Evolutionary conservation across 2,113 vertebrate genomes (phyloP).

Genomic region (Malurus melanocephalus): DNA sequence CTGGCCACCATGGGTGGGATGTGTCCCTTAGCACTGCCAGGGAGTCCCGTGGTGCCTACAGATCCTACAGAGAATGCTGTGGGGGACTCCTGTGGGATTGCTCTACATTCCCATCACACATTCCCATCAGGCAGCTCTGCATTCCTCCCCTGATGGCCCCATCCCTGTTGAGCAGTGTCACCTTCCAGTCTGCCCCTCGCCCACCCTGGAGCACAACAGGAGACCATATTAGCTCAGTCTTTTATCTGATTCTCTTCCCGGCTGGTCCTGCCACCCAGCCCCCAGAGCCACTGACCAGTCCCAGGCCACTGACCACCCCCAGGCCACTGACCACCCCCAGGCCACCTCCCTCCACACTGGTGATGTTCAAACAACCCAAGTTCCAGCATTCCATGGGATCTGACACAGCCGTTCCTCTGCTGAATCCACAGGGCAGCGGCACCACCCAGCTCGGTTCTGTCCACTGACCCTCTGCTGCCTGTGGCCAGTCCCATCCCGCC

Average conservation of each 20-base stretch:
- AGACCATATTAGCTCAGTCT: neutral
- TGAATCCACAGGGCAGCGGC: rapidly evolving
- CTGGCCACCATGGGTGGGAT: neutral
- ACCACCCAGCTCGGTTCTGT: rapidly evolving
- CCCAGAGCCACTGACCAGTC: neutral
- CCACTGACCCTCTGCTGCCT: neutral
- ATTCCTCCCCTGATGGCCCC: neutral
- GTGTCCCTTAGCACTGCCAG: neutral
- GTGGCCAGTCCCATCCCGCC: neutral
- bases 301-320: neutral
- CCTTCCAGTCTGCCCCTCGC: neutral
- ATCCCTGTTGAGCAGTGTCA: neutral
- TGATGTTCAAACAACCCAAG: neutral
- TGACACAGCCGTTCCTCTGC: rapidly evolving
- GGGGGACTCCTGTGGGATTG: neutral
- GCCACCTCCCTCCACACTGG: neutral
- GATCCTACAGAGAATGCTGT: neutral
- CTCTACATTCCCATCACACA: neutral
- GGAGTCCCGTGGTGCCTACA: rapidly evolving
- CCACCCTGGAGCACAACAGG: neutral
- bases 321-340: neutral
- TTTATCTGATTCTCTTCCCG: neutral
- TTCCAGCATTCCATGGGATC: rapidly evolving
- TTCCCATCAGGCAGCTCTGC: neutral
- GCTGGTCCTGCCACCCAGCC: neutral